Percentiles rank a stretch among this genome's conserved stretches.
Conservation (phyloP, 2,888 invertebrate genomes). For the Lasioglossum morio region DNA sequence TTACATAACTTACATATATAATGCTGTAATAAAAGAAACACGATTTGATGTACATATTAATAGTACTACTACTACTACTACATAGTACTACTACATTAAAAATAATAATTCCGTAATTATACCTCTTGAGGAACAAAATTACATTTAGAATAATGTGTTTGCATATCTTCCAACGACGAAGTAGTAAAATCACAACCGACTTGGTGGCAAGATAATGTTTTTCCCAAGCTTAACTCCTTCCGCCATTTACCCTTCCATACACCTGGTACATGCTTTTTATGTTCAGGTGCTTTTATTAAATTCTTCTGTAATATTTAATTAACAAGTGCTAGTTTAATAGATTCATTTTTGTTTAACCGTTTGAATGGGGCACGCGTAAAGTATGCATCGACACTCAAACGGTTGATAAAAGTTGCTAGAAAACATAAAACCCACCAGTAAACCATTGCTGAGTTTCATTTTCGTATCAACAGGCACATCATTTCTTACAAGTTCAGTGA, state of each 20-base stretch:
- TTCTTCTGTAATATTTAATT: slow-evolving; percentile 64
- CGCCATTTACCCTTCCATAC: slow-evolving; percentile 75
- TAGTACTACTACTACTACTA: neutral
- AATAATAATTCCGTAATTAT: slow-evolving; percentile 21
- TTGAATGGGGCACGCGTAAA: neutral
- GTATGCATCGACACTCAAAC: neutral
- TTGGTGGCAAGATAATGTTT: slow-evolving; percentile 76
- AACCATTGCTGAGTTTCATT: slow-evolving; percentile 42
- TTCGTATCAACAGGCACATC: slow-evolving; percentile 62
- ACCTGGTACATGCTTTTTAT: slow-evolving; percentile 70
- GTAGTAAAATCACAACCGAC: slow-evolving; percentile 75
- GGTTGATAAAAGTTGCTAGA: slow-evolving; percentile 11
- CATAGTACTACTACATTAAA: neutral
- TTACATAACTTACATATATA: slow-evolving; percentile 80
- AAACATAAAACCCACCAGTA: slow-evolving; percentile 58
- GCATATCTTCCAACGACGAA: slow-evolving; percentile 73
- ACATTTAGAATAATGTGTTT: slow-evolving; percentile 77
- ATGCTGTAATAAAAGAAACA: slow-evolving; percentile 62
- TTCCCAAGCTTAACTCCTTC: slow-evolving; percentile 68
- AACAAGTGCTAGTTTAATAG: slow-evolving; percentile 1
- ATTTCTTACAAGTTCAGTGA: slow-evolving; percentile 73
- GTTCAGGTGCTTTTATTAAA: slow-evolving; percentile 56
- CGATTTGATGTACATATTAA: neutral
- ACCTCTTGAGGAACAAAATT: slow-evolving; percentile 74
- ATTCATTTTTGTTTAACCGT: neutral